Evolutionary conservation across 2,888 invertebrate species (phyloP), one percentile per base, ranked within the genome.

Genomic region (Pegoplata infirma): DNA sequence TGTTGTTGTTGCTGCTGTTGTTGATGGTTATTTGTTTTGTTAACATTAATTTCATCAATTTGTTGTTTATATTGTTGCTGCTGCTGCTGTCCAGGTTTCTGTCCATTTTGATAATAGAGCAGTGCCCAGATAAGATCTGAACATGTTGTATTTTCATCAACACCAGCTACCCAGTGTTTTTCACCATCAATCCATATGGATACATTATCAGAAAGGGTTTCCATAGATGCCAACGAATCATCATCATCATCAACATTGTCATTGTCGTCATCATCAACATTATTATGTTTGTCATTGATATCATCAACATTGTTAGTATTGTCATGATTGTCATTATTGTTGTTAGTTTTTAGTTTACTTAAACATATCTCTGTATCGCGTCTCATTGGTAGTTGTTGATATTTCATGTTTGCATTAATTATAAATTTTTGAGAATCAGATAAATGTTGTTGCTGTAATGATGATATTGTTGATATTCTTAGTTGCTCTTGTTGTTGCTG

Each of bases 91-190:
- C 55, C 17, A 63, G 66, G 36, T n/a, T 49, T 66, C 49, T 81
- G 82, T 67, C 67, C 71, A 83, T 83, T 90, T 82, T 91, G 91
- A 81, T 91, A 91, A 77, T 90, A 90, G 55, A 95, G 91, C 68
- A 96, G 88, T 0, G 95, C 95, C 81, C 92, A 91, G 71, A 96
- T 93, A 83, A 96, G 92, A 88, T 96, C 95, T 53, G 93, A 92
- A 86, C 95, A 96, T 4, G 95, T 95, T 36, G 96, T 96, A 82
- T 93, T 92, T 8, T 93, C 91, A 61, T 93, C 92, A 59, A 96
- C 93, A 3, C 96, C 96, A 1, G 95, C 93, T 73, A 96, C 94
- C 94, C 95, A 95, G 84, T 95, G 92, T 86, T 94, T 93, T 84
- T 94, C 93, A 2, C 95, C 95, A 74, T 93, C 91, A 21, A 96